A percentile compares a stretch with the other conserved stretches of the same genome.
Conservation (phyloP, 1,140 invertebrate genomes). For the Charaxes varanes region DNA sequence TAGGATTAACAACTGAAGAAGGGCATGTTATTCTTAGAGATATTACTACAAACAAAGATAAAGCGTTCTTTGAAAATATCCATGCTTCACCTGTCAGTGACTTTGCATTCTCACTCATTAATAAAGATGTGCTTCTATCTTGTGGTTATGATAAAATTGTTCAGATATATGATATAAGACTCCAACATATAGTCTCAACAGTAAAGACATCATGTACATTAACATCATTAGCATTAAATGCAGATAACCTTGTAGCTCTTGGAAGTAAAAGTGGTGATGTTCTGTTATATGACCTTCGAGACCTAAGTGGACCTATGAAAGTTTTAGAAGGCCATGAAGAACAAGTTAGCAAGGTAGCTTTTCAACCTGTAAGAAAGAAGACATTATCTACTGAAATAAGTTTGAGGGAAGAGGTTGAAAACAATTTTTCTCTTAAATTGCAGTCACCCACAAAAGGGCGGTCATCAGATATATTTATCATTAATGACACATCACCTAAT, state of each 20-base stretch:
- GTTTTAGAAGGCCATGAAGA: constrained; percentile 55
- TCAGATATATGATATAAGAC: constrained; percentile 63
- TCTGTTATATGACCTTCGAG: constrained; percentile 63
- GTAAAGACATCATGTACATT: constrained; percentile 55
- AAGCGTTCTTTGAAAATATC: constrained; percentile 61
- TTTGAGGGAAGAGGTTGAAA: constrained; percentile 52
- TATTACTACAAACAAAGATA: constrained; percentile 66
- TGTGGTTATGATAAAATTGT: constrained; percentile 67
- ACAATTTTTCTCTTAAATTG: constrained; percentile 31
- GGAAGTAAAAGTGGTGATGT: constrained; percentile 60
- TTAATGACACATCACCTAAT: constrained; percentile 48
- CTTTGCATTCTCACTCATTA: constrained; percentile 62
- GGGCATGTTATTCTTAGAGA: constrained; percentile 64
- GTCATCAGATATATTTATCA: constrained; percentile 55
- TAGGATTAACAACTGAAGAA: constrained; percentile 67
- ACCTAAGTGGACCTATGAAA: constrained; percentile 50
- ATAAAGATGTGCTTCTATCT: constrained; percentile 65
- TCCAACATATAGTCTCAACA: constrained; percentile 60
- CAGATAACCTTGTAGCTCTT: constrained; percentile 56
- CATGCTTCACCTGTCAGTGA: constrained; percentile 68
- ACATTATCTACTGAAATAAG: constrained; percentile 50
- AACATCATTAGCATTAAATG: constrained; percentile 59
- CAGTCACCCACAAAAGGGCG: constrained; percentile 39
- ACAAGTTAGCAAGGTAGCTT: constrained; percentile 52
- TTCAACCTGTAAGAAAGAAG: constrained; percentile 56